Conservation (phyloP, 2,888 invertebrate genomes). For the Invenusta paracnida region DNA sequence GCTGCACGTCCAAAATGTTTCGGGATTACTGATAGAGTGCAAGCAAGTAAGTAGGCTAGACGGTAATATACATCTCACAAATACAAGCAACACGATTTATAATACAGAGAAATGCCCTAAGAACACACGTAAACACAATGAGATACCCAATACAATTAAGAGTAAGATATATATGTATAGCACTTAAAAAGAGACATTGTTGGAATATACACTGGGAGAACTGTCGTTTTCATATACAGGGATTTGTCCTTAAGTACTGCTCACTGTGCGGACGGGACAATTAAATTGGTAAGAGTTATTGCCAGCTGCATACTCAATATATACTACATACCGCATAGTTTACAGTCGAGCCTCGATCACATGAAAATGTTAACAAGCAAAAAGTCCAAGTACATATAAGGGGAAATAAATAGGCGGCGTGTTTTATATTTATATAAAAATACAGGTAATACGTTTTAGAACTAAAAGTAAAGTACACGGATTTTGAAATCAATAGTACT, state of each 20-base stretch:
- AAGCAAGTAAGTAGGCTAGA: constrained; percentile 29
- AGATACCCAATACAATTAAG: not conserved
- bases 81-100: constrained; percentile 26
- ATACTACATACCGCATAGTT: too few relatives aligned
- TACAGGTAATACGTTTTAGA: not conserved
- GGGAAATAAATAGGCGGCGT: not conserved
- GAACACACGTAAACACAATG: constrained; percentile 8
- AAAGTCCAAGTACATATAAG: not conserved
- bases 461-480: not conserved
- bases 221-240: not conserved
- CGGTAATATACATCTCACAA: constrained; percentile 29
- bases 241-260: not conserved
- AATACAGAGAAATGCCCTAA: constrained; percentile 26
- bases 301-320: too few relatives aligned
- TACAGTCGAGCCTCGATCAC: constrained; percentile 26
- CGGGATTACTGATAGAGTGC: constrained; percentile 14
- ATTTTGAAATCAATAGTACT: not conserved
- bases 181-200: not conserved
- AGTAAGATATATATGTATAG: constrained; percentile 3
- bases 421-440: not conserved
- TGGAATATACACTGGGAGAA: not conserved
- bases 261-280: too few relatives aligned
- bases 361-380: constrained; percentile 2
- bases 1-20: not conserved
- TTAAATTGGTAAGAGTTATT: too few relatives aligned